These are phyloP conservation scores for Bugula neritina DNA, from an alignment of 2,888 invertebrate genomes.

Conservation along the genomic window DNA sequence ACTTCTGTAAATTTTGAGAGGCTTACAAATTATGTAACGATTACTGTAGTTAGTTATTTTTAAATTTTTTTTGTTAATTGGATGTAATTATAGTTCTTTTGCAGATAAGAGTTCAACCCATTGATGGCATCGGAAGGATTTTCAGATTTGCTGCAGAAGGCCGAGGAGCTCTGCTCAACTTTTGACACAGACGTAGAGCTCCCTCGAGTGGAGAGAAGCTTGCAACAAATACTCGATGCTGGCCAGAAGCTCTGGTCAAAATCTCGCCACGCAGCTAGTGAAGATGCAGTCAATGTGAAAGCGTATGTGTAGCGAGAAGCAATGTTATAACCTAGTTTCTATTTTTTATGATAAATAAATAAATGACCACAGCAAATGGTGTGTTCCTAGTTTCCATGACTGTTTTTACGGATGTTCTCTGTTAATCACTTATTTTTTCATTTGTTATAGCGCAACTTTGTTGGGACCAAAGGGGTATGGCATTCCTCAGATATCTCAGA, in stretches of 20 bases:
- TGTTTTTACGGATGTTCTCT: background rate
- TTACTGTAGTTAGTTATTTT: no score
- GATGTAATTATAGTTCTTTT: background rate
- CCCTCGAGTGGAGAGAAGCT: constrained; percentile 72
- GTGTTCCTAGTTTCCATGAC: no score
- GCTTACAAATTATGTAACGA: no score
- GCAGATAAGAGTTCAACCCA: background rate
- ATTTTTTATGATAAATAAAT: no score
- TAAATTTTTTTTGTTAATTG: no score
- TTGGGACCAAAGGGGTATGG: constrained; percentile 88
- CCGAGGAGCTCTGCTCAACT: constrained; percentile 83
- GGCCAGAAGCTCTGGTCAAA: constrained; percentile 68
- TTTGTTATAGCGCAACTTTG: constrained; percentile 76
- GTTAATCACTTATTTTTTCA: constrained; percentile 20
- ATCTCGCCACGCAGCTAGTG: constrained; percentile 64
- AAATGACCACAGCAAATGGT: no score
- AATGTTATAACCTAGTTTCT: constrained; percentile 33
- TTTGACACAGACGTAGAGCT: constrained; percentile 68
- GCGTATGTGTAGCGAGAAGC: constrained; percentile 79
- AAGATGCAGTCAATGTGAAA: constrained; percentile 74
- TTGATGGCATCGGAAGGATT: constrained; percentile 57
- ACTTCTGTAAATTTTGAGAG: no score
- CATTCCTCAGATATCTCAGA: constrained; percentile 84
- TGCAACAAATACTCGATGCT: constrained; percentile 84
- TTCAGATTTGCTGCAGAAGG: constrained; percentile 79